Evolutionary conservation across 2,797 vertebrate species (phyloP).

Genomic region (Parauchenoglanis punctatus): DNA sequence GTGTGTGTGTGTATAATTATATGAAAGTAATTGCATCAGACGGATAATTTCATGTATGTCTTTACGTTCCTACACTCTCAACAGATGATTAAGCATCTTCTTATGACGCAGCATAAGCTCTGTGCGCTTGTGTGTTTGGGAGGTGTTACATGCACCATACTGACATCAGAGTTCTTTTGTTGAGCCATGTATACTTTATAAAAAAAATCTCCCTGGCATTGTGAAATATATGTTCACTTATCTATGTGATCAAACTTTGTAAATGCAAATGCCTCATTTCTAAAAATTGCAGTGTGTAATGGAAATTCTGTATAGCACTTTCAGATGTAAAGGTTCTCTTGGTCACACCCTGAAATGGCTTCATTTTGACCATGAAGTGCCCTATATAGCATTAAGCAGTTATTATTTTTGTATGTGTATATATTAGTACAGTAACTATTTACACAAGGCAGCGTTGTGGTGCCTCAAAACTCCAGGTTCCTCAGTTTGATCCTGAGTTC

Average conservation of each 20-base stretch:
- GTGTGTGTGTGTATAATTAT: not conserved
- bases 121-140: slow-evolving; percentile 17
- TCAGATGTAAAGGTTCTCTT: not conserved
- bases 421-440: not conserved
- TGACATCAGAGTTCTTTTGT: not conserved
- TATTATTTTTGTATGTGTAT: not conserved
- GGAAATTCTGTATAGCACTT: not conserved
- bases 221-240: not conserved
- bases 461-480: not conserved
- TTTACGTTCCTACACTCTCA: not conserved
- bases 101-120: slow-evolving; percentile 18
- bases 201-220: not conserved
- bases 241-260: not conserved
- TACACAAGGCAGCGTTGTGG: not conserved
- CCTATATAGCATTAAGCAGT: not conserved
- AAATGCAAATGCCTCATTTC: not conserved
- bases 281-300: not conserved
- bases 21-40: not conserved
- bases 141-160: not conserved
- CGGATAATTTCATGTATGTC: not conserved
- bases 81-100: slow-evolving; percentile 33
- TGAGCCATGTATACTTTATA: not conserved
- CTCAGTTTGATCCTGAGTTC: not conserved
- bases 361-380: not conserved
- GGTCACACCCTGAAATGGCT: not conserved